phyloP scores from a whole-genome alignment of 2,888 invertebrate genomes.

The Neoitamus cyanurus region DNA sequence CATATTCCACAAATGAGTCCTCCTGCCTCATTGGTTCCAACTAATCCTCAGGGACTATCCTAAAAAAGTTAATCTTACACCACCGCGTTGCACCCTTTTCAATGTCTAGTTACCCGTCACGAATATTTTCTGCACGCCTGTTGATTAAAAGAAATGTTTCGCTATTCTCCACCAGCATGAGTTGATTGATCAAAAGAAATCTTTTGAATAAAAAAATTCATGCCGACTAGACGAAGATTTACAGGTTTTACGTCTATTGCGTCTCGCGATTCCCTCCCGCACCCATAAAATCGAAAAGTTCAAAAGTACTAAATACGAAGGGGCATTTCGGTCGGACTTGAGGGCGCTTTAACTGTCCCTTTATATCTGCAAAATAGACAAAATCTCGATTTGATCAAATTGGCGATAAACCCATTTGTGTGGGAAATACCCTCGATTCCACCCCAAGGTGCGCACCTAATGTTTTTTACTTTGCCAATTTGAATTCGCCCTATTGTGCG shows the following conservation, averaged over 20 bases:
- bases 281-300: background rate
- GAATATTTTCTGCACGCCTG: background rate
- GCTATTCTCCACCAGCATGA: background rate
- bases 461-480: background rate
- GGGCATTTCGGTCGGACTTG: background rate
- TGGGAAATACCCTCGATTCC: background rate
- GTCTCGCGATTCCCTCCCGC: background rate
- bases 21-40: background rate
- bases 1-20: background rate
- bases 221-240: background rate
- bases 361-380: background rate
- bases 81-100: background rate
- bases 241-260: background rate
- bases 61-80: background rate
- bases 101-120: background rate
- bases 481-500: background rate
- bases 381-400: background rate
- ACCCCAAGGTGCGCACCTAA: background rate
- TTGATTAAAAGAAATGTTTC: background rate
- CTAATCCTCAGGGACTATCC: background rate
- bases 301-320: background rate
- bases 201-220: background rate
- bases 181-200: background rate
- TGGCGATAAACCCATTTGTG: background rate
- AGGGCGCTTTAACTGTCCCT: background rate